These are phyloP conservation scores for Calosoma granatense DNA, from an alignment of 1,140 invertebrate genomes.

Conservation along the genomic window DNA sequence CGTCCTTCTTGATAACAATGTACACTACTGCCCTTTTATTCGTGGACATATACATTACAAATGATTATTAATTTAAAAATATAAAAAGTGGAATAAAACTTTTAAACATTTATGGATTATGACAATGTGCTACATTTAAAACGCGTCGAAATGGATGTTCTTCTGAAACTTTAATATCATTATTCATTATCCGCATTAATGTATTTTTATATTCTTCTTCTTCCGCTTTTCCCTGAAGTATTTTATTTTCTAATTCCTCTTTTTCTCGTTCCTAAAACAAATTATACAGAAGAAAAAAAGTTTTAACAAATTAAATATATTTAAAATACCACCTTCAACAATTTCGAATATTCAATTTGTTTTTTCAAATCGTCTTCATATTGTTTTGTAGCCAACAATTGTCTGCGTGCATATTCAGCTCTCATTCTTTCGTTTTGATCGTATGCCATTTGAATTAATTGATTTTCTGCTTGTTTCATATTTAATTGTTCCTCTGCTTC, in stretches of 20 bases:
- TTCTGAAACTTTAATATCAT: background rate
- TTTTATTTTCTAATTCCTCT: background rate
- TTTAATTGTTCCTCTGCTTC: constrained; percentile 25
- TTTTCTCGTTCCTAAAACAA: background rate
- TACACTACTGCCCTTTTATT: too few species aligned
- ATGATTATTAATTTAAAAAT: background rate
- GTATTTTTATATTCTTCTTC: background rate
- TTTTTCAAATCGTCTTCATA: constrained; percentile 27
- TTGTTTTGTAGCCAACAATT: constrained; percentile 17
- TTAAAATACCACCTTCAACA: constrained; percentile 22
- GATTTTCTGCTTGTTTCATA: constrained; percentile 26
- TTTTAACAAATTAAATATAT: background rate
- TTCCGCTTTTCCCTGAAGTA: background rate
- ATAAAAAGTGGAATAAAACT: background rate
- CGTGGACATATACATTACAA: too few species aligned
- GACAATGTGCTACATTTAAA: background rate
- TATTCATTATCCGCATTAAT: background rate
- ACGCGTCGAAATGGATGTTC: background rate
- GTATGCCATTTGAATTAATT: constrained; percentile 22
- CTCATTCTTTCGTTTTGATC: constrained; percentile 25
- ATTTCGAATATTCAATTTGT: constrained; percentile 30
- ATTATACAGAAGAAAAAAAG: background rate
- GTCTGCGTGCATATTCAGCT: constrained; percentile 23
- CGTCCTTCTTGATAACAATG: too few species aligned
- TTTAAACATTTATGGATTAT: background rate